These are phyloP conservation scores for Pseudococcus viburni DNA, from an alignment of 2,888 invertebrate species.

Conservation along the genomic window DNA sequence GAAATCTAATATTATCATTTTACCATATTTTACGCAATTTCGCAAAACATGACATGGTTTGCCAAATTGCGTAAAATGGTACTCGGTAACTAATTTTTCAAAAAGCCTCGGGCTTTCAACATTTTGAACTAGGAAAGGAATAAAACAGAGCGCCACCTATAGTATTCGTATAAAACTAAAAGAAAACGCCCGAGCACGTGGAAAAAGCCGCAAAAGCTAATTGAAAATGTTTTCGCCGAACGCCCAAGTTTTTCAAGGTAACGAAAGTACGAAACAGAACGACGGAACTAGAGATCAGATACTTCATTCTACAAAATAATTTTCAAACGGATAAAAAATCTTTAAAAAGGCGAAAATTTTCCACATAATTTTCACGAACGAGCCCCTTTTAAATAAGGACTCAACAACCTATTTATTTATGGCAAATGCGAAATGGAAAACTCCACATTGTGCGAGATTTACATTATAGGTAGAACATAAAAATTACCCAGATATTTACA, in stretches of 20 bases:
- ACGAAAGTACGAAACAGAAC: neutral
- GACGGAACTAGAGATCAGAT: neutral
- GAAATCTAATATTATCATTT: too few relatives aligned
- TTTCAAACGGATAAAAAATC: neutral
- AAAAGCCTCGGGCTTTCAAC: neutral
- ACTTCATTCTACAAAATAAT: neutral
- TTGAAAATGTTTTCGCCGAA: neutral
- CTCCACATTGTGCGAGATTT: too few relatives aligned
- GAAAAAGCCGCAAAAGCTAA: neutral
- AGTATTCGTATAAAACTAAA: neutral
- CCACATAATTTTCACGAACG: neutral
- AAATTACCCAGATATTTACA: too few relatives aligned
- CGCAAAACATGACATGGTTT: neutral
- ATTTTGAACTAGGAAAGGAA: neutral
- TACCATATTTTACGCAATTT: too few relatives aligned
- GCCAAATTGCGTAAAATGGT: neutral
- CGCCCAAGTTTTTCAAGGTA: neutral
- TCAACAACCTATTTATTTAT: too few relatives aligned
- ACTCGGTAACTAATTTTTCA: neutral
- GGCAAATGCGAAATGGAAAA: too few relatives aligned
- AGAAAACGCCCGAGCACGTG: neutral
- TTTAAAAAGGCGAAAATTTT: neutral
- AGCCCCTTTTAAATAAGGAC: neutral
- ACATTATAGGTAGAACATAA: too few relatives aligned
- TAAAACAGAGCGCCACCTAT: neutral